Evolutionary conservation across 2,113 vertebrate genomes (phyloP), one percentile per base, ranked within the genome.

Genomic region (Motacilla alba): DNA sequence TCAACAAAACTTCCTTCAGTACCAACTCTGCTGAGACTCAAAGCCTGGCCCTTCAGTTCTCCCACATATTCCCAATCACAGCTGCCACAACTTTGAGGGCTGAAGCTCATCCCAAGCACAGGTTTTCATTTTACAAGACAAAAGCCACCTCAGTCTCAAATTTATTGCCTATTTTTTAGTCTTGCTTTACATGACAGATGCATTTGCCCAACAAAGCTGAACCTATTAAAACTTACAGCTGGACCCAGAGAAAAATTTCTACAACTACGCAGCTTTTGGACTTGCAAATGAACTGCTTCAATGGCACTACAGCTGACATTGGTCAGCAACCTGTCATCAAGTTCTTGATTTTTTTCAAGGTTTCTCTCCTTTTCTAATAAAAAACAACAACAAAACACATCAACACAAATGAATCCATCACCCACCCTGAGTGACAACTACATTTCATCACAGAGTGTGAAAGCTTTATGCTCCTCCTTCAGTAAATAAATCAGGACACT

Each of bases 1-100:
- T 62, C 75, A 49, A 7, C 0, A 0, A 70, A 20, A 22, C 13
- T 59, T 10, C 35, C 10, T 6, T 62, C 86, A 72, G 15, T 3
- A 39, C 15, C 28, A 95, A 31, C 53, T 47, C 49, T 23, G 11
- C 7, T 46, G 35, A 73, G 6, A 79, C 69, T 5, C 55, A 24
- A 62, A 83, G n/a, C 0, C 0, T 5, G 20, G 11, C 33, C 64
- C 59, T 77, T 80, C 17, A 46, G 18, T 27, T 68, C 39, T 70
- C 46, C 13, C 83, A 69, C 24, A 22, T 5, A 60, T 1, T 59
- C 31, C 67, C 50, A 35, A 10, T 1, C 62, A 49, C 18, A 10
- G 60, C 7, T 82, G 35, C 20, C 68, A 35, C 39, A 72, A 20
- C 56, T 64, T n/a, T 55, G 50, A 62, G 22, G 9, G 26, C 0